Base-by-base conservation (phyloP, 92 coral and sea anemone species). In the Galaxea fascicularis region DNA sequence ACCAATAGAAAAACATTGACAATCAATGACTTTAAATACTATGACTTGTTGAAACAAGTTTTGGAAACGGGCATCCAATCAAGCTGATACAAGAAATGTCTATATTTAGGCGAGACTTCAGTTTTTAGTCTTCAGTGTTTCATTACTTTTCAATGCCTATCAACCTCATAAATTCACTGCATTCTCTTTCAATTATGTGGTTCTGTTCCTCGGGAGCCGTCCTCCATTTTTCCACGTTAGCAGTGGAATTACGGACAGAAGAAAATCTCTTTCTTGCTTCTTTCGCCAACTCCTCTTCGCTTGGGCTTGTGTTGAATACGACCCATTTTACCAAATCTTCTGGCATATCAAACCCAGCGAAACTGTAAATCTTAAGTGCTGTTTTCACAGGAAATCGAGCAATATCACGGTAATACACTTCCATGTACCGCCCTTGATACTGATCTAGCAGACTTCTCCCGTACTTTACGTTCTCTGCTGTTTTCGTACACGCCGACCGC, bases 341-440 rank as follows among this genome's bases (percentile, higher is more conserved):
- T 0, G 82, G n/a, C 26, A 83, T 63, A 17, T 73, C 41, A 83
- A 83, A 83, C 5, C 82, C 87, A 4, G 87, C 87, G 67, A 83
- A 83, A 8, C 7, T 22, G 74, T 83, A 83, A 1, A 83, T 83
- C 9, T 29, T 30, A 4, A 35, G 10, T 0, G 87, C 65, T 1
- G 87, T 83, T 28, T 83, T 53, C 6, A 83, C 46, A 3, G 87
- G 87, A 29, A 11, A 20, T 20, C 12, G 30, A n/a, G 87, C 80
- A n/a, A 83, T 62, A 51, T 83, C 87, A 0, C 74, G 73, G 47
- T 83, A 83, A 9, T 75, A 53, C 22, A 75, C 87, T 20, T 83
- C 87, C 81, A 83, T 60, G 28, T 83, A 83, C 29, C 45, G 62
- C 10, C 65, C 71, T 29, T 45, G 72, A 26, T 49, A 73, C 41